Evolutionary conservation across 2,888 invertebrate species (phyloP), one percentile per base, ranked within the genome.

Genomic region (Phengaris arion): DNA sequence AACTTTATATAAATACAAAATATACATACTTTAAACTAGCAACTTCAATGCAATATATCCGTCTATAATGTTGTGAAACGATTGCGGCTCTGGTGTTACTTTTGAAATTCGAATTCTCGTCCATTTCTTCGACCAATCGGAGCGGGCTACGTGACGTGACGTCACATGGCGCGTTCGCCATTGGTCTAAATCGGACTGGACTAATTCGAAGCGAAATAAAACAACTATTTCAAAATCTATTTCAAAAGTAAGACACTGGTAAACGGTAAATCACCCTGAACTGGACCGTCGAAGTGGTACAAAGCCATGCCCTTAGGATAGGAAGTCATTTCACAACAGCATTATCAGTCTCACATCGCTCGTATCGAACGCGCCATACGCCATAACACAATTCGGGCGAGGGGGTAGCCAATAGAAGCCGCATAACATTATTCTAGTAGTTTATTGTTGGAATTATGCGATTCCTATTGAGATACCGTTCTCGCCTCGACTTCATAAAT

Each of bases 341-440:
- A 89, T 88, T 89, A 87, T 93, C 92, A 93, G 93, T 93, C 93
- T 93, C 93, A 93, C 92, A 92, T 91, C 89, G 92, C 92, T 93
- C 93, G 92, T 91, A 88, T 90, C 87, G 85, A 88, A 89, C 85
- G 87, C 87, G 89, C 90, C 84, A 89, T 22, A 22, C 22, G 22
- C 22, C 22, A 22, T 22, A 86, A 52, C 89, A 87, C 89, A 88
- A 89, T 86, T 86, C 84, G 86, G 82, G 78, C 77, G 83, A 84
- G 85, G 84, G 77, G 79, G 81, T 75, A 80, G 79, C 77, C 84
- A 85, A 81, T 82, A 82, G 83, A 83, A 86, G 82, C 82, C 86
- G 87, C 86, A 85, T 82, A 84, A 82, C 79, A 79, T 81, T 76
- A 75, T 80, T 77, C 75, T 22, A 77, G 72, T 68, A 74, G 79